Evolutionary conservation across 1,140 invertebrate species (phyloP).

Genomic region (Diabrotica virgifera): DNA sequence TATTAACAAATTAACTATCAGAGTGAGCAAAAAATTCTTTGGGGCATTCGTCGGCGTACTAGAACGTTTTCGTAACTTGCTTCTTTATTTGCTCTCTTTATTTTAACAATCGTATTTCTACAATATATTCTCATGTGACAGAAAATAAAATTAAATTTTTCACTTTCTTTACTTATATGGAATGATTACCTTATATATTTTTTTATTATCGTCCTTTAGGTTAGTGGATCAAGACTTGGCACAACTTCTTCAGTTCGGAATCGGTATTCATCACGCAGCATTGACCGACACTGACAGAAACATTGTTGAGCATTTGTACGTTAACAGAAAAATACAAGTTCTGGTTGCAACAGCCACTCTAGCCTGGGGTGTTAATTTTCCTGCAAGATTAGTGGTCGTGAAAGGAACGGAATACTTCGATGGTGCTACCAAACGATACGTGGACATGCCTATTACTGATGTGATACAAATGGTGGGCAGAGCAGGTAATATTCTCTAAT

Average conservation of each 20-base stretch:
- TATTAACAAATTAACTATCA: no score
- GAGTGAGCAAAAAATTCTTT: no score
- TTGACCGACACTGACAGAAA: conserved; percentile 88
- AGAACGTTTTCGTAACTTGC: no score
- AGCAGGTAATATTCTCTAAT: conserved; percentile 51
- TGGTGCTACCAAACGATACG: conserved; percentile 59
- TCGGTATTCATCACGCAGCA: conserved; percentile 97
- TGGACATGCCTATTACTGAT: conserved; percentile 99
- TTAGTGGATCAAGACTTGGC: conserved; percentile 83
- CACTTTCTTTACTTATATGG: background rate
- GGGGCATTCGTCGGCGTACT: no score
- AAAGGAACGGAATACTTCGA: conserved; percentile 46
- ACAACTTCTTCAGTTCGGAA: conserved; percentile 92
- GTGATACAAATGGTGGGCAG: conserved; percentile 99
- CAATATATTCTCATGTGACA: no score
- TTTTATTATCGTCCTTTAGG: background rate
- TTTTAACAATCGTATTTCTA: no score
- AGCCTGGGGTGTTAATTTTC: conserved; percentile 99
- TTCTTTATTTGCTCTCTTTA: no score
- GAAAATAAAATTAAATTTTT: no score
- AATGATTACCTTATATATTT: background rate
- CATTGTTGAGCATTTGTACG: conserved; percentile 92
- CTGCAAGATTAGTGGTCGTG: conserved; percentile 84
- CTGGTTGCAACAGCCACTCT: conserved; percentile 95
- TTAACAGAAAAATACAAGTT: conserved; percentile 98